Evolutionary conservation across 2,888 invertebrate genomes (phyloP).

Genomic region (Lycaena phlaeas): DNA sequence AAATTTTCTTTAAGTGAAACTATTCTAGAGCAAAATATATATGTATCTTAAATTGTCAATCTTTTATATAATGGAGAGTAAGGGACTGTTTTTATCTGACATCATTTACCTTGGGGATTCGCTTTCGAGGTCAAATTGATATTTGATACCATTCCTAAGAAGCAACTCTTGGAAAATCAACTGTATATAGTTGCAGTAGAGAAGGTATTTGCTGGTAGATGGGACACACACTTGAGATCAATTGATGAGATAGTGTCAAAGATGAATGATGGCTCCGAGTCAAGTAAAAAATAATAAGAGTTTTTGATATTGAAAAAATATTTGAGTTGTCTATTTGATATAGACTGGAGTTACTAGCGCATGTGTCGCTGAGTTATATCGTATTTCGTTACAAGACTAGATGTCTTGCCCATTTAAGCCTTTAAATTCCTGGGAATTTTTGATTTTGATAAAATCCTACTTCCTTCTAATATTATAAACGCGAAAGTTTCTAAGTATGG

Average conservation of each 20-base stretch:
- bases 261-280: neutral
- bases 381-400: no score
- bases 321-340: neutral
- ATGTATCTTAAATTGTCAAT: no score
- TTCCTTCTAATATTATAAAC: no score
- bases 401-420: no score
- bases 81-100: slow-evolving; percentile 1
- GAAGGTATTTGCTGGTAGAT: neutral
- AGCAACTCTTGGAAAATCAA: neutral
- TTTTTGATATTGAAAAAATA: neutral
- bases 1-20: no score
- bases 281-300: no score
- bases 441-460: no score
- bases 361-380: no score
- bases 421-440: no score
- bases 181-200: neutral
- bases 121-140: slow-evolving; percentile 2
- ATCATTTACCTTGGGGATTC: neutral
- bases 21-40: no score
- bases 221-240: neutral
- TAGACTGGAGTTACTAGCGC: neutral
- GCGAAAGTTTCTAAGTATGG: no score
- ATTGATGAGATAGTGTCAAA: neutral
- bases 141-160: neutral
- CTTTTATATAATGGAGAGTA: neutral